Evolutionary conservation across 2,797 vertebrate genomes (phyloP), one percentile per base, ranked within the genome.

Genomic region (Coregonus ussuriensis): DNA sequence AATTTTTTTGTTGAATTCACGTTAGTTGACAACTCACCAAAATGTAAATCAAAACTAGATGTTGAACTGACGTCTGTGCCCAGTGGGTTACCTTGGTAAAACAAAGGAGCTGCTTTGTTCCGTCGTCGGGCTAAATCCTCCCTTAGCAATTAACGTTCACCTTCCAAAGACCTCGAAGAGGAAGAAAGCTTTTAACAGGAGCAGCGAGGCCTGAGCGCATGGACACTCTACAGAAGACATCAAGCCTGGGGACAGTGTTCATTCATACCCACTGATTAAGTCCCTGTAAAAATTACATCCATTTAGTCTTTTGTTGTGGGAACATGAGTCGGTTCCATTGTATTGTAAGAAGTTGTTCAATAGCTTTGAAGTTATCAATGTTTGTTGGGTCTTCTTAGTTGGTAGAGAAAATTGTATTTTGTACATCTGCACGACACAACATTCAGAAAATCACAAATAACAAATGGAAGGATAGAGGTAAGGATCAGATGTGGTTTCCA

Each of bases 111-210:
- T 84, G 86, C 90, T 92, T 92, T 90, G 87, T 91, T 91, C 84
- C 82, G 63, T 83, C 77, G 52, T 88, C 85, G 65, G 86, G 77
- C 87, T 89, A 90, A 91, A 91, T 91, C 90, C 89, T 90, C 86
- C 88, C 88, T 91, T 77, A 88, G 90, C 91, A 92, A 93, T 92
- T 92, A 92, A 84, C 76, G 85, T 78, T 92, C 91, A 92, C 91
- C 91, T 92, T 93, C 86, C 87, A 90, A 90, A 89, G 91, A 92
- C 90, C 91, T 92, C 83, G 1, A 79, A 37, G 3, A 78, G 83
- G 86, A 91, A 85, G 87, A 87, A 85, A 89, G 89, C 85, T 91
- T 89, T 87, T 85, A 87, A 90, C 85, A 84, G 72, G 85, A 82
- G 75, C 89, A 86, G 82, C 81, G 87, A 78, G 90, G 90, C 90